Conservation (phyloP, 2,113 vertebrate species). For the Oenanthe oenanthe region DNA sequence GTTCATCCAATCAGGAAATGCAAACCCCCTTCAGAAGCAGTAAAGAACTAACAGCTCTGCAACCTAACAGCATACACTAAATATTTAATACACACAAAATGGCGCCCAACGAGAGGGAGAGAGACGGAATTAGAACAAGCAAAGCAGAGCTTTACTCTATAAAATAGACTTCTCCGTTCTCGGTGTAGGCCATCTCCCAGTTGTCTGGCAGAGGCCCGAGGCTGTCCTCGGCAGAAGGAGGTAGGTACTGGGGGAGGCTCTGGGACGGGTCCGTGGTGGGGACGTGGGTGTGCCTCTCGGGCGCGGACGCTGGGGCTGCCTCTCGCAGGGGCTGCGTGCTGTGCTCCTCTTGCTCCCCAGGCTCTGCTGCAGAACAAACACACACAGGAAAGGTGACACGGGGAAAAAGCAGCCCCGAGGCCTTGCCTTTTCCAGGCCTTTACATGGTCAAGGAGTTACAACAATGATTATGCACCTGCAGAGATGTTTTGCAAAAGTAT, state of each 20-base stretch:
- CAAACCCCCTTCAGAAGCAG: conserved; percentile 2
- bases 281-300: conserved; percentile 78
- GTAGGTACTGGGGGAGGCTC: conserved; percentile 92
- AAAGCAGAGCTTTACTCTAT: conserved; percentile 89
- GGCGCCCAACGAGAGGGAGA: background rate
- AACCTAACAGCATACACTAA: background rate
- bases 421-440: no score
- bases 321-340: conserved; percentile 73
- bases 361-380: conserved; percentile 81
- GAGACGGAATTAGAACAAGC: background rate
- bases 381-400: background rate
- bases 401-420: no score
- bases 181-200: conserved; percentile 99
- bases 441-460: no score
- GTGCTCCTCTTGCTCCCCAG: conserved; percentile 92
- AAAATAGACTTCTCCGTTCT: conserved; percentile 99
- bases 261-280: conserved; percentile 97
- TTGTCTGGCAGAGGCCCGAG: conserved; percentile 96
- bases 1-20: conserved; percentile 37
- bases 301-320: conserved; percentile 69
- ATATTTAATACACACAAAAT: background rate
- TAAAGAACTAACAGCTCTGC: background rate
- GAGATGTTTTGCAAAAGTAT: no score
- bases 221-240: conserved; percentile 92
- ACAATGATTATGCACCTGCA: no score